A percentile compares a stretch with the other conserved stretches of the same genome.
These are phyloP conservation scores for Nephotettix cincticeps DNA, from an alignment of 1,140 invertebrate genomes.

Conservation along the genomic window DNA sequence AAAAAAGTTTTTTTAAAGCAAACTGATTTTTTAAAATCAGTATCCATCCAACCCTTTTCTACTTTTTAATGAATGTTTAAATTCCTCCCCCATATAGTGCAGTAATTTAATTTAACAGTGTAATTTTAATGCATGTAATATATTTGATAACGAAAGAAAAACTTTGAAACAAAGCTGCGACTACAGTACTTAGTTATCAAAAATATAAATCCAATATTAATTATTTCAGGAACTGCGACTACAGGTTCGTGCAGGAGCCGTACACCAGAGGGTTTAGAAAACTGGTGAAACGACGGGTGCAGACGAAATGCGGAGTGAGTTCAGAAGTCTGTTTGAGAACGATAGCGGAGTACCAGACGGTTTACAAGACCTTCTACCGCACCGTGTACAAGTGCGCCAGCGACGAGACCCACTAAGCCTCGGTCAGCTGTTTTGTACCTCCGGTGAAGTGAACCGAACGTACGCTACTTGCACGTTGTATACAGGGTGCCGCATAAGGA, in stretches of 20 bases:
- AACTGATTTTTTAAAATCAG: no score
- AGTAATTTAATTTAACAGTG: no score
- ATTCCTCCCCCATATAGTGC: no score
- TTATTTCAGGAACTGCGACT: conserved; percentile 41
- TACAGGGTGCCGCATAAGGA: no score
- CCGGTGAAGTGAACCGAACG: no score
- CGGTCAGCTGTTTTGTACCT: no score
- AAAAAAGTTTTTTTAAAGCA: no score
- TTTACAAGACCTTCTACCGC: conserved; percentile 43
- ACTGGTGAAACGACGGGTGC: conserved; percentile 37
- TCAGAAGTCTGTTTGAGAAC: conserved; percentile 39
- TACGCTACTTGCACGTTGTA: no score
- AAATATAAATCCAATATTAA: neutral
- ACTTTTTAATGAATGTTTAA: no score
- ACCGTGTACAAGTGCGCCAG: conserved; percentile 40
- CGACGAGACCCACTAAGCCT: neutral
- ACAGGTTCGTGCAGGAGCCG: conserved; percentile 41
- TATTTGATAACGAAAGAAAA: neutral
- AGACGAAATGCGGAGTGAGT: conserved; percentile 40
- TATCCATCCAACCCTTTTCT: no score
- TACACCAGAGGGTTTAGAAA: conserved; percentile 41
- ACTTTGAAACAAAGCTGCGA: neutral
- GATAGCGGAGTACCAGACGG: conserved; percentile 41
- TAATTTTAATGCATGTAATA: no score
- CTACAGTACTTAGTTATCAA: no score